These are phyloP conservation scores for Drosophila yooni DNA, from an alignment of 2,888 invertebrate genomes.

Conservation along the genomic window DNA sequence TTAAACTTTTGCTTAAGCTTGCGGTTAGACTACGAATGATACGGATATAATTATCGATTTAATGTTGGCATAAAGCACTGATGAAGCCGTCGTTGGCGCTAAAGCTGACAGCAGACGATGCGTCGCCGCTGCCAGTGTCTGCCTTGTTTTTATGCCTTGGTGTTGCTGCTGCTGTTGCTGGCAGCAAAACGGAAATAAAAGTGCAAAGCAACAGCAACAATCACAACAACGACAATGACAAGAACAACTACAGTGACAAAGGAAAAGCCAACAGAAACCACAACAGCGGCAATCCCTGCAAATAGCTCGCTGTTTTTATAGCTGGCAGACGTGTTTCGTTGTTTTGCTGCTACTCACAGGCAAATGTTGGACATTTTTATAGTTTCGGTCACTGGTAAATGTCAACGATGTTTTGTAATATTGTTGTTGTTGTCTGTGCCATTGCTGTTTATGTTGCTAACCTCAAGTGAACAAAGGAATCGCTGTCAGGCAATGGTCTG, in stretches of 20 bases:
- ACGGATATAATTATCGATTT: slow-evolving; percentile 70
- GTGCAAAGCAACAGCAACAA: slow-evolving; percentile 57
- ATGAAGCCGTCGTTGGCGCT: slow-evolving; percentile 23
- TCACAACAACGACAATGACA: slow-evolving; percentile 10
- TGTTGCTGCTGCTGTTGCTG: slow-evolving; percentile 16
- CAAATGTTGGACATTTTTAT: slow-evolving; percentile 76
- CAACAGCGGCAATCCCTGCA: slow-evolving; percentile 64
- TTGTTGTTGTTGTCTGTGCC: slow-evolving; percentile 27
- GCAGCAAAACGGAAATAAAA: slow-evolving; percentile 69
- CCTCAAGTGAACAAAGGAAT: slow-evolving; percentile 40
- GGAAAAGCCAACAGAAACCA: slow-evolving; percentile 50
- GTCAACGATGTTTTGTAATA: slow-evolving; percentile 65
- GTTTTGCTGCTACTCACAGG: slow-evolving; percentile 49
- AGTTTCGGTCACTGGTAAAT: slow-evolving; percentile 72
- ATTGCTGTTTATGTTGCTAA: slow-evolving; percentile 17
- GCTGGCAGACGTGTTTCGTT: slow-evolving; percentile 33
- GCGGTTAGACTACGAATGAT: slow-evolving; percentile 57
- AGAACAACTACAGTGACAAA: slow-evolving; percentile 2
- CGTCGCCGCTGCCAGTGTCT: slow-evolving; percentile 58
- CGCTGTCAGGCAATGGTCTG: slow-evolving; percentile 45
- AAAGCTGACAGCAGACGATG: slow-evolving; percentile 54
- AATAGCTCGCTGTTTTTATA: slow-evolving; percentile 59
- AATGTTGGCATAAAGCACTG: slow-evolving; percentile 44
- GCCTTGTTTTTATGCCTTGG: slow-evolving; percentile 1
- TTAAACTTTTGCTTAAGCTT: slow-evolving; percentile 11